Percentiles rank a stretch among this genome's conserved stretches.
phyloP scores from a whole-genome alignment of 2,113 vertebrate genomes.

The Sisor rabdophorus region DNA sequence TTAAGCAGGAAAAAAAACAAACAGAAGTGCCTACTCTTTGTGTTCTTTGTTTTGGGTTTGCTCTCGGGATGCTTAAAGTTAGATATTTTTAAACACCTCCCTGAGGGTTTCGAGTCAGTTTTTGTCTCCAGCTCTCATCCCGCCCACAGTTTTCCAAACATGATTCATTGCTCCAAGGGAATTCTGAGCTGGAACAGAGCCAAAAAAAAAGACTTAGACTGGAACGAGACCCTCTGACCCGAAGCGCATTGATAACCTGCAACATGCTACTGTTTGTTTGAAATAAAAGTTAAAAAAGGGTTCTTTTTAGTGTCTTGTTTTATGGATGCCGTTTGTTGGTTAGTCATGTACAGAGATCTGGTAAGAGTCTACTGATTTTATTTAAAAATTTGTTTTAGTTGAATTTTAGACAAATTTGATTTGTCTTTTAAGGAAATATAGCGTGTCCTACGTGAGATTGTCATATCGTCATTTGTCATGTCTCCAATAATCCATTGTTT shows the following conservation, averaged over 20 bases:
- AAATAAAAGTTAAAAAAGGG: constrained; percentile 14
- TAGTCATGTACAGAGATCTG: constrained; percentile 40
- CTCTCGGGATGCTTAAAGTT: constrained; percentile 41
- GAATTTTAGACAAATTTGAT: constrained; percentile 24
- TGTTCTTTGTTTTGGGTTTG: constrained; percentile 52
- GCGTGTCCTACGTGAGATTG: neutral
- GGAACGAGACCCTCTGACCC: constrained; percentile 34
- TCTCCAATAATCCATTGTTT: constrained; percentile 37
- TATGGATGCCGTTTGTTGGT: constrained; percentile 51
- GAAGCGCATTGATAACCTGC: constrained; percentile 43
- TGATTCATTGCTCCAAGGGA: neutral
- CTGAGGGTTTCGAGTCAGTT: neutral
- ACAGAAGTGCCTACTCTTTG: constrained; percentile 67
- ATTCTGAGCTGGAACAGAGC: constrained; percentile 13
- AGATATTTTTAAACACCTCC: neutral
- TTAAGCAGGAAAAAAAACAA: constrained; percentile 33
- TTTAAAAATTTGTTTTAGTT: constrained; percentile 39
- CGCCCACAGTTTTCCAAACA: neutral
- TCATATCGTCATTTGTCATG: constrained; percentile 45
- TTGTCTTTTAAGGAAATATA: constrained; percentile 40
- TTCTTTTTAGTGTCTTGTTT: constrained; percentile 53
- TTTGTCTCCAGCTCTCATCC: neutral
- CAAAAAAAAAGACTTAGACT: neutral
- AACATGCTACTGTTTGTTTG: constrained; percentile 26
- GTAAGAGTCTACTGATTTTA: constrained; percentile 26